Evolutionary conservation across 1,140 invertebrate genomes (phyloP), one percentile per base, ranked within the genome.

Genomic region (Halictus rubicundus): DNA sequence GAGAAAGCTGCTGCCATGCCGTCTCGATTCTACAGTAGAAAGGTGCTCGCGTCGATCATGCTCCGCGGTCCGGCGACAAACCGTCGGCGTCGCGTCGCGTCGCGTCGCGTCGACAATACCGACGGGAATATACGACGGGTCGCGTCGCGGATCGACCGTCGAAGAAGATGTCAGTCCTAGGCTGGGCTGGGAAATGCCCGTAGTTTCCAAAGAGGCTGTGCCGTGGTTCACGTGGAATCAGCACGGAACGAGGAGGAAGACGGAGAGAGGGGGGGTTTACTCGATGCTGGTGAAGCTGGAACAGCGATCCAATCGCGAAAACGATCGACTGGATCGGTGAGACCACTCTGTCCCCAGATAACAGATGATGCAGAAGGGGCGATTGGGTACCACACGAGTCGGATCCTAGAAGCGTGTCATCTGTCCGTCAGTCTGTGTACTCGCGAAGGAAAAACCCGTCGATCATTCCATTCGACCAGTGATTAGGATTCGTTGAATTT

Each of bases 381-480:
- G 49, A n/a, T 57, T n/a, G n/a, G n/a, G 54, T n/a, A 57, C 16
- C 6, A 57, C 54, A 52, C 49, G 49, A 21, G 52, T 54, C 21
- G n/a, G 54, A 60, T 27, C 59, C 59, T 27, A 60, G 59, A 57
- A 57, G 54, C 54, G 54, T 9, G 54, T 57, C 54, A 9, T 57
- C 25, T 32, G 25, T 27, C 60, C 21, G 63, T 68, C 39, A 60
- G 63, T 82, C 42, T 68, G 25, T 25, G 42, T 32, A n/a, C 64
- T 37, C 32, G 57, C 27, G 32, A 32, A n/a, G 27, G 19, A 37
- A 80, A 71, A 80, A 75, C 74, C 54, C 68, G 64, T 46, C 59
- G 64, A 79, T 70, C 69, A 80, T 85, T 78, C 59, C 46, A 63
- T 66, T 84, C 54, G 70, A 74, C 78, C 80, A 73, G 52, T 78